Evolutionary conservation across 2,888 invertebrate genomes (phyloP).

Genomic region (Archips crataeganus): DNA sequence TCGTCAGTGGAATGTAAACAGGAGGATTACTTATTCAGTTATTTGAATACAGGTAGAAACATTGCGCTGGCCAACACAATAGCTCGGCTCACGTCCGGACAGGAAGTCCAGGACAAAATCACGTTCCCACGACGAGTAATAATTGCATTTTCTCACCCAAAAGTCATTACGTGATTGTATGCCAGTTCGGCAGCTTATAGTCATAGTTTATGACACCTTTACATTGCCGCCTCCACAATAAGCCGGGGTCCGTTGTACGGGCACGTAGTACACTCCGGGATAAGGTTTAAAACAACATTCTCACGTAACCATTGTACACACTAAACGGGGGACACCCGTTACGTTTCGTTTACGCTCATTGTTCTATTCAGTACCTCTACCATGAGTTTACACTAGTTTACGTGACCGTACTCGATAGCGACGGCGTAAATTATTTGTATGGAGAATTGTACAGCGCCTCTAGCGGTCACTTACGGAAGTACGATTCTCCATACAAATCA

Average conservation of each 20-base stretch:
- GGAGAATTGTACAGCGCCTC: too few relatives aligned
- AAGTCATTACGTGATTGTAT: slow-evolving; percentile 81
- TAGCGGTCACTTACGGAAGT: too few relatives aligned
- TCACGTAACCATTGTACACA: slow-evolving; percentile 81
- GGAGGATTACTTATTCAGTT: not conserved
- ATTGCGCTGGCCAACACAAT: slow-evolving; percentile 24
- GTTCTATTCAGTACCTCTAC: too few relatives aligned
- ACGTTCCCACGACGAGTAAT: slow-evolving; percentile 77
- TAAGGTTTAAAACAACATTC: slow-evolving; percentile 75
- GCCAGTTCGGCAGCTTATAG: slow-evolving; percentile 74
- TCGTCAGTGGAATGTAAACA: not conserved
- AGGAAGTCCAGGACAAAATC: slow-evolving; percentile 62
- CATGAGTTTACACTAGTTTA: too few relatives aligned
- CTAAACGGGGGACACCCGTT: slow-evolving; percentile 66
- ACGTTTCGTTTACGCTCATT: slow-evolving; percentile 78
- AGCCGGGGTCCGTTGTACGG: slow-evolving; percentile 65
- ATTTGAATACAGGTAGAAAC: slow-evolving; percentile 10
- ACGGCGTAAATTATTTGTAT: too few relatives aligned
- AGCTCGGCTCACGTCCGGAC: slow-evolving; percentile 44
- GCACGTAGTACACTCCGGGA: slow-evolving; percentile 73
- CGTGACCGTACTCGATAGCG: too few relatives aligned
- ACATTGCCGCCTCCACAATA: slow-evolving; percentile 72
- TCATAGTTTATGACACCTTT: slow-evolving; percentile 76
- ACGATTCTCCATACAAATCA: too few relatives aligned
- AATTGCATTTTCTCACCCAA: slow-evolving; percentile 76